Base-by-base conservation (phyloP, 2,888 invertebrate species). In the Platycheirus rosarum region DNA sequence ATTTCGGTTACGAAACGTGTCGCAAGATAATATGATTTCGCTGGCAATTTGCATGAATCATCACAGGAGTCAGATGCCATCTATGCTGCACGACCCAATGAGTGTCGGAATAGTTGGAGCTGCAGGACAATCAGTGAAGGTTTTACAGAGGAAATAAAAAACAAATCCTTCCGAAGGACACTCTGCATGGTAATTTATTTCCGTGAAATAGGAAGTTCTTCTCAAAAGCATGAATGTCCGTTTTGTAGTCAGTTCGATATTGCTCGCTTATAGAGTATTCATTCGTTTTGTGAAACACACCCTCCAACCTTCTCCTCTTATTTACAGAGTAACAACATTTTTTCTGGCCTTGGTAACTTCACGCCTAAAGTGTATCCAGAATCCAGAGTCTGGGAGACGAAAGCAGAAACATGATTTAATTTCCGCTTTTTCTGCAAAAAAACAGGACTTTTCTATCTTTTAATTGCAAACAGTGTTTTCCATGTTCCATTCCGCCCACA, bases 381-480 rank as follows among this genome's bases (percentile, higher is more conserved):
- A 13, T 40, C 2, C 18, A 44, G 3, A 9, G 16, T 13, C 35
- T 5, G 2, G 2, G 46, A 35, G 11, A 8, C 16, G 14, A 32
- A 32, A 32, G n/a, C n/a, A n/a, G 46, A 14, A 29, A 46, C 37
- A 65, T 77, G 77, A 70, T 63, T 77, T 65, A 65, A 77, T 65
- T 63, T 77, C 71, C 77, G 62, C 0, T 29, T 37, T 62, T 49
- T 11, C 23, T 13, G 13, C 37, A 14, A 32, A 37, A 37, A 13
- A 46, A 18, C 14, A 35, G 0, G 16, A 55, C 40, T 57, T 66
- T 53, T 46, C 37, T 13, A 37, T 69, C 29, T 48, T 74, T 75
- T 75, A 70, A 70, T 80, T 80, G 70, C 65, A 40, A 80, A 65
- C 55, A 66, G 80, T 57, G 35, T 49, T 75, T 75, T 46, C 16